Conservation (phyloP, 2,113 vertebrate genomes). For the Hippotragus niger region DNA sequence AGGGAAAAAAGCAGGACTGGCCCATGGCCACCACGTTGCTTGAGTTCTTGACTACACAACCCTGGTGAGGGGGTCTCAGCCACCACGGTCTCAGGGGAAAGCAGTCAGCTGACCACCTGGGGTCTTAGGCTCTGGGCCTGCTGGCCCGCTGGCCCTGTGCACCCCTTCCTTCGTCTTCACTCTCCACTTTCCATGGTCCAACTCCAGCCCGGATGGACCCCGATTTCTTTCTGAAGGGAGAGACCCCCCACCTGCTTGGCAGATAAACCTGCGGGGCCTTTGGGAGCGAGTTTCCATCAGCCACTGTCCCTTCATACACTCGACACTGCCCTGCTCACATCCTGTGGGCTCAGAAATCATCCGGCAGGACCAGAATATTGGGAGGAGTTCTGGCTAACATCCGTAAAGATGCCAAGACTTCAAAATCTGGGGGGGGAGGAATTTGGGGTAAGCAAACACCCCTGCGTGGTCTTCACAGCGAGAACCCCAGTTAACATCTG, state of each 20-base stretch:
- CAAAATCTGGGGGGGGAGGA: background rate
- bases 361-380: fast-evolving
- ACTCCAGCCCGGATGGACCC: background rate
- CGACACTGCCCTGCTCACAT: fast-evolving
- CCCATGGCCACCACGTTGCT: background rate
- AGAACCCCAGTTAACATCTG: fast-evolving
- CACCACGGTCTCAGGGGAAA: fast-evolving
- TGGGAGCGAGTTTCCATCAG: too few relatives aligned
- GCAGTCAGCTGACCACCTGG: background rate
- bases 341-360: background rate
- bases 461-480: background rate
- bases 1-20: background rate
- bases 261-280: background rate
- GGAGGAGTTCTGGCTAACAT: background rate
- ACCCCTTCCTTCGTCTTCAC: background rate
- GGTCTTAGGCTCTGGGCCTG: background rate
- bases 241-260: background rate
- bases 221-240: background rate
- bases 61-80: background rate
- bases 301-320: fast-evolving
- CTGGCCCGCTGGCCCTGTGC: background rate
- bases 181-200: background rate
- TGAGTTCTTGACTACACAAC: background rate
- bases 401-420: background rate
- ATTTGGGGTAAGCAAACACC: background rate